Conservation (phyloP, 2,113 vertebrate species). For the Pelecanoides urinatrix region DNA sequence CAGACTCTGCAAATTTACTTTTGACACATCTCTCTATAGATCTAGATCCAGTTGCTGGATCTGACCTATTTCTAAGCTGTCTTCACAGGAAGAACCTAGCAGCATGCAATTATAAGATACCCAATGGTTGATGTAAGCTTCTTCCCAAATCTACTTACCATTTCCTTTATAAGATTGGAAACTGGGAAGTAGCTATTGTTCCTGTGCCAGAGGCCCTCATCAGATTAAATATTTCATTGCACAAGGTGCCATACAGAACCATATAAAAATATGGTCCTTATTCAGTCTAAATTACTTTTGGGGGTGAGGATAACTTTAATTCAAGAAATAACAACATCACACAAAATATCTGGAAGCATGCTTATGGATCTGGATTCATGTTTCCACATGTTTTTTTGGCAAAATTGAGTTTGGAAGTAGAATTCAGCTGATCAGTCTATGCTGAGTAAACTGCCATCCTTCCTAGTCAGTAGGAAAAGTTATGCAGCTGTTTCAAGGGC, state of each 20-base stretch:
- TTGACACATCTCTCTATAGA: background rate
- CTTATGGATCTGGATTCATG: background rate
- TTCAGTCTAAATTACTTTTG: background rate
- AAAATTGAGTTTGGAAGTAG: background rate
- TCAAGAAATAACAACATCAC: background rate
- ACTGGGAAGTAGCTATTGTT: background rate
- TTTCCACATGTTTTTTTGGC: background rate
- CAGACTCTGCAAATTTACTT: background rate
- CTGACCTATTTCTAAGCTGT: background rate
- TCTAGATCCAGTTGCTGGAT: background rate
- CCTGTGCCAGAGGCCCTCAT: background rate
- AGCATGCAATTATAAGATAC: background rate
- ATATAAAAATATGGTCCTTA: background rate
- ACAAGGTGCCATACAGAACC: background rate
- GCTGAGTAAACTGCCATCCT: constrained; percentile 26
- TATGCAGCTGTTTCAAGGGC: constrained; percentile 57
- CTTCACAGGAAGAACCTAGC: background rate
- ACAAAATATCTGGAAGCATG: background rate
- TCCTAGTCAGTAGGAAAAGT: constrained; percentile 49
- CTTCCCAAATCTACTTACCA: background rate
- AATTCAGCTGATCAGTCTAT: background rate
- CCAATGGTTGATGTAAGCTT: background rate
- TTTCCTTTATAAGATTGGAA: background rate
- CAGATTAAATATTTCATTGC: background rate
- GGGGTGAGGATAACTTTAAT: background rate